Base-by-base conservation (phyloP, 2,888 invertebrate species). In the Dorcus hopei region DNA sequence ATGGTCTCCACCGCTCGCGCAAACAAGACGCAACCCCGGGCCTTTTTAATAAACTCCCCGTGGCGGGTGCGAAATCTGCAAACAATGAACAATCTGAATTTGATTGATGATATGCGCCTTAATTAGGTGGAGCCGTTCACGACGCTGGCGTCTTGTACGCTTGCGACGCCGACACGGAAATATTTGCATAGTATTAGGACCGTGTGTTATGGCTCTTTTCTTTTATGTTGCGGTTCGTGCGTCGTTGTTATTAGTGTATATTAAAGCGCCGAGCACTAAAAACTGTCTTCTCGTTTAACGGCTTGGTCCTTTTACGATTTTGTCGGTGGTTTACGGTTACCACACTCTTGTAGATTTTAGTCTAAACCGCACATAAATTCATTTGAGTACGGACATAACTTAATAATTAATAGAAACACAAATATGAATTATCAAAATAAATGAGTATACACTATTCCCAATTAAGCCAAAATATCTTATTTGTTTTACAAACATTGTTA, bases 81-180 rank as follows among this genome's bases (percentile, higher is more conserved):
- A 52, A 52, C 52, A 57, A 57, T 57, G 52, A 52, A 57, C 52
- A 57, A 57, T 57, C 51, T 57, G 57, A 57, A 50, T 43, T 48
- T 57, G 57, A 57, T 57, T 57, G 57, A 57, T 57, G 57, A 57
- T 52, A 47, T 47, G 40, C 48, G 48, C 26, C 50, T 56, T 57
- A 57, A 57, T 57, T 57, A 57, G 45, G 52, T 52, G 45, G 52
- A 39, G 41, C 50, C 23, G 43, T 14, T 39, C 45, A 8, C 19
- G 23, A 14, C 45, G 33, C 54, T 8, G 38, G 38, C 50, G 45
- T 45, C 45, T 45, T 45, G 45, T 45, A 19, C 9, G 19, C 16
- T n/a, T 9, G 9, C 45, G 19, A 45, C 45, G 45, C 45, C 19
- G 14, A 45, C 45, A 45, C 23, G 45, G 23, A 23, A 19, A 23